phyloP scores from a whole-genome alignment of 2,888 invertebrate genomes.

The Mycogona germanica region DNA sequence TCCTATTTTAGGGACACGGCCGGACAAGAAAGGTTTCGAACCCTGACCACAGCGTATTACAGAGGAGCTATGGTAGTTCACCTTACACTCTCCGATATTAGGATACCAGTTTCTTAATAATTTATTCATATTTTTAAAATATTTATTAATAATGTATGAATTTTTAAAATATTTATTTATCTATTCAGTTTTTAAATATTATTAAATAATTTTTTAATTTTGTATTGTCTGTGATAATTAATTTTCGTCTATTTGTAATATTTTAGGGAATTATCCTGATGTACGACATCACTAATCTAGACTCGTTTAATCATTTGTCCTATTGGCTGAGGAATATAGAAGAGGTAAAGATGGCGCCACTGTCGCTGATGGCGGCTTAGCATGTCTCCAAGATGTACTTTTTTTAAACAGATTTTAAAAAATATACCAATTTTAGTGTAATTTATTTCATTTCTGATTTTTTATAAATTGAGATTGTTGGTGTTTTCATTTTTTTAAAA shows the following conservation, averaged over 20 bases:
- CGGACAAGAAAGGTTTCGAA: constrained; percentile 61
- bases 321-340: constrained; percentile 86
- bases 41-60: constrained; percentile 77
- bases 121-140: neutral
- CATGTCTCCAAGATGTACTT: neutral
- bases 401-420: no score
- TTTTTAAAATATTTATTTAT: neutral
- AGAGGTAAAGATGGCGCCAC: constrained; percentile 64
- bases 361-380: no score
- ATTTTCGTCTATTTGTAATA: constrained; percentile 3
- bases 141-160: neutral
- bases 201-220: neutral
- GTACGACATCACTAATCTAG: constrained; percentile 80
- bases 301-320: constrained; percentile 78
- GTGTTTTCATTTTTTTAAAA: neutral
- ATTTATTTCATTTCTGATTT: neutral
- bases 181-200: neutral
- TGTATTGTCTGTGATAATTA: neutral
- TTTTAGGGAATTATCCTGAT: constrained; percentile 67
- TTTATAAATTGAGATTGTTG: neutral
- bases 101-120: neutral
- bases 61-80: constrained; percentile 63
- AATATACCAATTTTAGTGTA: neutral
- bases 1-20: constrained; percentile 62
- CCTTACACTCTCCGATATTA: no score